Base-by-base conservation (phyloP, 2,797 vertebrate species). In the Coilia nasus region DNA sequence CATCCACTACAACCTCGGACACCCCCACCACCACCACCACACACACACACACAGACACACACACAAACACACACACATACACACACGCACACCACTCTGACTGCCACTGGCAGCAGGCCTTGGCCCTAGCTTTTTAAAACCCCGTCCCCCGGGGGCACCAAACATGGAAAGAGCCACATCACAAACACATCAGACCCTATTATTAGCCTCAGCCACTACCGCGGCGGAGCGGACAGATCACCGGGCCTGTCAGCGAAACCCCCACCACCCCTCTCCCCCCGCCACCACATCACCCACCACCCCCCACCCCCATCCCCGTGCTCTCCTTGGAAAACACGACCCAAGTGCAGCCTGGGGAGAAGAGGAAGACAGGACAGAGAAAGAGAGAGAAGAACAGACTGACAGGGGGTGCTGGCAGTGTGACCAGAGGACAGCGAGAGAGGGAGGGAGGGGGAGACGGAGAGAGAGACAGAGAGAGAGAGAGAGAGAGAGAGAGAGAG, bases 161-260 rank as follows among this genome's bases (percentile, higher is more conserved):
- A 89, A 89, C 87, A 88, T 88, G 86, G 89, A 90, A 88, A 89
- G 83, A 81, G 81, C 86, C 60, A 81, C 83, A 86, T 85, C 88
- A 89, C 86, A 86, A 87, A 89, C 87, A 87, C 82, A 75, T 81
- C 86, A 87, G 83, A 28, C 14, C 25, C 84, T 90, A 86, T 90
- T 89, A 87, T 88, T 88, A 86, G 88, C 83, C 64, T 41, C 75
- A 44, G 71, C 46, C 10, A 62, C 82, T 88, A 82, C 83, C 83
- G 86, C 82, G 62, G 62, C 17, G 82, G 84, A 84, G 25, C 28
- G 80, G 81, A 81, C 31, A 47, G 31, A 83, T 35, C 62, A 80
- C 57, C 59, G 31, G 82, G 71, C 81, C 81, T 78, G 83, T 86
- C 82, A 80, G 75, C 56, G 60, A 78, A 59, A 82, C 85, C 81